phyloP scores from a whole-genome alignment of 2,797 vertebrate species.

The Phoebastria nigripes region DNA sequence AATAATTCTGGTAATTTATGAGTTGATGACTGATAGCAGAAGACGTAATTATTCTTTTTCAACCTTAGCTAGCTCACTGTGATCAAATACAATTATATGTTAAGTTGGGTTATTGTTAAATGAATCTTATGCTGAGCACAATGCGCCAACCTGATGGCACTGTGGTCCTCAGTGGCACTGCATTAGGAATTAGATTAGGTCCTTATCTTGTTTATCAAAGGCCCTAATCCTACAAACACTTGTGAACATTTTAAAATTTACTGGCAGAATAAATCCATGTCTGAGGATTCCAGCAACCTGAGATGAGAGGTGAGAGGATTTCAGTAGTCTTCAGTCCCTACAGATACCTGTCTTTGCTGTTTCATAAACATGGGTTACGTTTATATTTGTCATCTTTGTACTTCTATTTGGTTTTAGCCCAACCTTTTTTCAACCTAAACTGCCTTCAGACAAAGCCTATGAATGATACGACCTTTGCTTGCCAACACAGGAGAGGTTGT shows the following conservation, averaged over 20 bases:
- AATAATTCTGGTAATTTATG: slow-evolving; percentile 21
- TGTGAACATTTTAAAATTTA: not conserved
- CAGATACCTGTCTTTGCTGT: not conserved
- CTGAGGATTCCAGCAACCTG: not conserved
- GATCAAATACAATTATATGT: not conserved
- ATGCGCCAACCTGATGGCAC: not conserved
- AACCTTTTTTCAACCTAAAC: not conserved
- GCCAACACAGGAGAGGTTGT: not conserved
- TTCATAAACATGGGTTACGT: not conserved
- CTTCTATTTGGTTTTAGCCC: not conserved
- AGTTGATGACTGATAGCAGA: not conserved
- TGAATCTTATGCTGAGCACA: not conserved
- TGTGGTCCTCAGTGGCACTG: rapidly evolving
- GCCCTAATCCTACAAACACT: not conserved
- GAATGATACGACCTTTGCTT: not conserved
- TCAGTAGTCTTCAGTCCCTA: not conserved
- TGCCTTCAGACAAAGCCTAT: not conserved
- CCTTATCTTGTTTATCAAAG: not conserved
- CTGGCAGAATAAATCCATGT: not conserved
- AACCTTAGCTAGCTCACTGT: not conserved
- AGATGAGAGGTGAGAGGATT: not conserved
- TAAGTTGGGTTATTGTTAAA: not conserved
- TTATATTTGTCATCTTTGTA: not conserved
- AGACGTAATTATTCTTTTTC: not conserved
- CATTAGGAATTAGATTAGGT: not conserved